These are phyloP conservation scores for Cacatua alba DNA, from an alignment of 2,113 vertebrate genomes.

Conservation along the genomic window DNA sequence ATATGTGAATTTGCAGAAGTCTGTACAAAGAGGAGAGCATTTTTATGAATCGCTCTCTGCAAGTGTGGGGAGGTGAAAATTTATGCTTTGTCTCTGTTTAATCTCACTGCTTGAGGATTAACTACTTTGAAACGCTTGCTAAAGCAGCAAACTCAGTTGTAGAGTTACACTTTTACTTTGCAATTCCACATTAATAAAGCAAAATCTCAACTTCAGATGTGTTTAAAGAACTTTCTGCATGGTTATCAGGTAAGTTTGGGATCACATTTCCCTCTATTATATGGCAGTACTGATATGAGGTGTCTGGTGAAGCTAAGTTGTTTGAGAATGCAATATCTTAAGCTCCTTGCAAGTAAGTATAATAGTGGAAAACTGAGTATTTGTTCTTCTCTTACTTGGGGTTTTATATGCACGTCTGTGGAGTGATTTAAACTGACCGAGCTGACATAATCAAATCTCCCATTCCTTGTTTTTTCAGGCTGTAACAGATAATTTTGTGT, in stretches of 20 bases:
- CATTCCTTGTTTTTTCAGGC: neutral
- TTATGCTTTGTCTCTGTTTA: neutral
- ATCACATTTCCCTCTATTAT: neutral
- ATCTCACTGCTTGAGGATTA: neutral
- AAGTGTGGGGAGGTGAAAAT: neutral
- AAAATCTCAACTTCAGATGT: neutral
- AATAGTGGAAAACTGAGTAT: neutral
- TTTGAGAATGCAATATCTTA: neutral
- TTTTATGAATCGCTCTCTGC: neutral
- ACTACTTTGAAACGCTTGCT: neutral
- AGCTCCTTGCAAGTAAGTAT: neutral
- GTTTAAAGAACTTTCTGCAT: neutral
- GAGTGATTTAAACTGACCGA: neutral
- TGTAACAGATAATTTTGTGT: neutral
- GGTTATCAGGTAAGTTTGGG: neutral
- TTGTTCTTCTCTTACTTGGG: neutral
- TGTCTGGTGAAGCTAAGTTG: neutral
- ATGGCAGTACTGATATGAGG: neutral
- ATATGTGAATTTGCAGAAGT: neutral
- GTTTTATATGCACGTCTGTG: neutral
- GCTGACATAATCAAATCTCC: neutral
- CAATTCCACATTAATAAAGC: neutral
- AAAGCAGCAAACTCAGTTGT: neutral
- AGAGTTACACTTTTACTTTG: neutral
- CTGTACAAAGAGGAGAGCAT: neutral